Conservation (phyloP, 2,113 vertebrate genomes). For the Phrynocephalus versicolor region DNA sequence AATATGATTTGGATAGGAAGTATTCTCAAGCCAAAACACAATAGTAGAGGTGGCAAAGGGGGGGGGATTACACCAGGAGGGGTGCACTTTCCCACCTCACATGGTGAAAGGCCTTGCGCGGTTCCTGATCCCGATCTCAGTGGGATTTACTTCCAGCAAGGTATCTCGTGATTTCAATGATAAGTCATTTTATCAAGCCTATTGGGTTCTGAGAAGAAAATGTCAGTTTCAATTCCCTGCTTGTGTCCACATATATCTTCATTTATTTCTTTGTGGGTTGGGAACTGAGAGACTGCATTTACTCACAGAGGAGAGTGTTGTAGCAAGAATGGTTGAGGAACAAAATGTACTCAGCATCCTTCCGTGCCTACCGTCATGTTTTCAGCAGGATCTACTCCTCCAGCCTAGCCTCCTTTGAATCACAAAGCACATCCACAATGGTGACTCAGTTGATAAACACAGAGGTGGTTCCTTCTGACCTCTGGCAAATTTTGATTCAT, state of each 20-base stretch:
- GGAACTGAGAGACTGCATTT: constrained; percentile 2
- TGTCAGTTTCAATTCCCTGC: background rate
- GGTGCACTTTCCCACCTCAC: no score
- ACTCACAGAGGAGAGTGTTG: constrained; percentile 8
- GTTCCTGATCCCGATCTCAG: no score
- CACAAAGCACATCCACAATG: background rate
- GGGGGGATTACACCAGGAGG: no score
- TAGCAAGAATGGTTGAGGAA: constrained; percentile 16
- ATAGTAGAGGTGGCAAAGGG: no score
- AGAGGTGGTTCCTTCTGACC: background rate
- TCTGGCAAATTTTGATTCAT: no score
- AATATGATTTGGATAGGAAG: no score
- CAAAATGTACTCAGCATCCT: background rate
- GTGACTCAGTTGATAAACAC: background rate
- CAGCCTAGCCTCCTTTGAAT: background rate
- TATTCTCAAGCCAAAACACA: no score
- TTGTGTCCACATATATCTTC: background rate
- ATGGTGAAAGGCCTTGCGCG: no score
- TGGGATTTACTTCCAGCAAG: background rate
- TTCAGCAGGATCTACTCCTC: background rate
- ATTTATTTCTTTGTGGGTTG: constrained; percentile 28
- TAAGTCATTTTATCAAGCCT: constrained; percentile 15
- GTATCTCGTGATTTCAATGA: background rate
- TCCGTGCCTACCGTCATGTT: background rate
- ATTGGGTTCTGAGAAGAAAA: background rate